Evolutionary conservation across 2,888 invertebrate species (phyloP), one percentile per base, ranked within the genome.

Genomic region (Stenichneumon culpator): DNA sequence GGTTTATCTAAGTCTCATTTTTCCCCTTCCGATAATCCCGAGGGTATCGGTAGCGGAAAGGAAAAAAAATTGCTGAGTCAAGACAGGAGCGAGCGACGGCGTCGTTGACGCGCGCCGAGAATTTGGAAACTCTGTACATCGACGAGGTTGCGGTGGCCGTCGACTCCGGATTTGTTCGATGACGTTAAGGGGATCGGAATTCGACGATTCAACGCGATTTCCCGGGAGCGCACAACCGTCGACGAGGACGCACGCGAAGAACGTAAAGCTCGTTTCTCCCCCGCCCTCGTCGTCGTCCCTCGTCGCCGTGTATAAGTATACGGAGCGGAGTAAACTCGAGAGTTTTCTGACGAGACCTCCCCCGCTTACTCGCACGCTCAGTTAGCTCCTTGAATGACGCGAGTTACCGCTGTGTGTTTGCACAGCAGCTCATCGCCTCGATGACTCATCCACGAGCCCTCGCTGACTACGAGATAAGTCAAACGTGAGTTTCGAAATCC

Each of bases 401-500:
- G 77, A 82, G 44, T 77, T 70, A 57, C 77, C 50, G 68, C 36
- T 28, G 32, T 67, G 69, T 47, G 22, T 65, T 72, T 77, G 52
- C 52, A 52, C 36, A 22, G 69, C 9, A 52, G 25, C 65, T 22
- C 32, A 32, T 74, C 72, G 28, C 60, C 67, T 19, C 50, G 68
- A 79, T 83, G 79, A 83, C 50, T 79, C 83, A 83, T 74, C 63
- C 68, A 9, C 63, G 60, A 19, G n/a, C 44, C 63, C 74, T 74
- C 60, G 22, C 57, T 25, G 63, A 50, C 25, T 16, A 11, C 39
- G 79, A 67, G 79, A 67, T 52, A 67, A 67, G n/a, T 28, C 47
- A 22, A 74, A 60, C 50, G 22, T 19, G 63, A 22, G n/a, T 89
- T 90, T 90, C 88, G 89, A 90, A 90, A 91, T 75, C 60, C 32